Evolutionary conservation across 1,140 invertebrate species (phyloP), one percentile per base, ranked within the genome.

Genomic region (Acromyrmex charruanus): DNA sequence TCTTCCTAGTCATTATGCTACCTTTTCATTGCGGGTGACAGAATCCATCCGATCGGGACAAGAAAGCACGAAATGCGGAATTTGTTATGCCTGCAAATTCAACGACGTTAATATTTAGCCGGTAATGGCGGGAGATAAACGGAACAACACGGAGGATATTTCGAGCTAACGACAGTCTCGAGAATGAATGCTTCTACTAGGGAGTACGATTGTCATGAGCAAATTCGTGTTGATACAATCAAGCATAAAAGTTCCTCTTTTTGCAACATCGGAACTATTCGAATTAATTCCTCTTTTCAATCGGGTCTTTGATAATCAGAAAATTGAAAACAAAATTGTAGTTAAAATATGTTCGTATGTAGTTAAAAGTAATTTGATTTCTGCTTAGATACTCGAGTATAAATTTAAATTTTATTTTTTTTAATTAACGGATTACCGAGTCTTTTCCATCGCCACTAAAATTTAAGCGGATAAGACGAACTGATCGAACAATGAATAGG

Each of bases 81-180:
- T 74, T 75, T 75, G 69, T 84, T 61, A 75, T 35, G 69, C 39
- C 39, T 35, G 69, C 58, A 58, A 31, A 75, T 75, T 74, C 59
- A 75, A 82, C 69, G 69, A 84, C 69, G 69, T 84, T 84, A 84
- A 84, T 84, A 75, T 84, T 84, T 74, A 69, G 39, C 69, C 61
- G 39, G 63, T 44, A 25, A 79, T 66, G 77, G 68, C 14, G 68
- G 25, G n/a, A 61, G 53, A 35, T 75, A 25, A 59, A 44, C 35
- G 68, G 25, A 31, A 59, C 53, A 61, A 75, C 69, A 53, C 18
- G 25, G 25, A 18, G 66, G 53, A 39, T 31, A 35, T 82, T 61
- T 74, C 18, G 39, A 59, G 53, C 68, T 82, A 74, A 74, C 55
- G 55, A 82, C 80, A n/a, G 71, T 84, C 39, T 35, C 25, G 59